Base-by-base conservation (phyloP, 2,888 invertebrate species). In the Coremacera marginata region DNA sequence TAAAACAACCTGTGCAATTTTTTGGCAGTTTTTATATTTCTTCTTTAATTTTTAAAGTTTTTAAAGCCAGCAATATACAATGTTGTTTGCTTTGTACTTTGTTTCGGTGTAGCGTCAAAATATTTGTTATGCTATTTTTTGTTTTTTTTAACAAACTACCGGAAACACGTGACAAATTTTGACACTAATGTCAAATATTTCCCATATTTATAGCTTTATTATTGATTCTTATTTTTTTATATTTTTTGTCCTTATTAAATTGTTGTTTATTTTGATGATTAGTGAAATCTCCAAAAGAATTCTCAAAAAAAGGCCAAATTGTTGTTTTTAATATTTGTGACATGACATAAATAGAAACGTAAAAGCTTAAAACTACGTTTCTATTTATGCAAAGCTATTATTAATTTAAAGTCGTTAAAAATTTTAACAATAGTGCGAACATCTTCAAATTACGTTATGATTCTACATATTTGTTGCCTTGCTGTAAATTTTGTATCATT, bases 91-190 rank as follows among this genome's bases (percentile, higher is more conserved):
- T 25, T 25, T 55, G 19, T 9, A 11, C 22, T 55, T 55, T 22
- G 19, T 55, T 55, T 57, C 25, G 22, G 14, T 25, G 57, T 57
- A 22, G 22, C 22, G 5, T 16, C 52, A 22, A 52, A 70, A 49
- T n/a, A n/a, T 37, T 67, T 67, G 34, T 9, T 22, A 1, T 25
- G 5, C 11, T 22, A 22, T 37, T 44, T 44, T 44, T 14, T 57
- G n/a, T 11, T 55, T 37, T 44, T 51, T 16, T 22, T 62, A 70
- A 19, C 60, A 72, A 37, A 31, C 19, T 77, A 82, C 82, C 84
- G 82, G 84, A 85, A 80, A 84, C 84, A 82, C 84, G 85, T 84
- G 84, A 84, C 81, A 77, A 76, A 82, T 81, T 82, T 83, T 82
- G 49, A 78, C 63, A 63, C 68, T 25, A 25, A 7, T 77, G 72